phyloP scores from a whole-genome alignment of 2,797 vertebrate genomes.

The Malurus splendens region DNA sequence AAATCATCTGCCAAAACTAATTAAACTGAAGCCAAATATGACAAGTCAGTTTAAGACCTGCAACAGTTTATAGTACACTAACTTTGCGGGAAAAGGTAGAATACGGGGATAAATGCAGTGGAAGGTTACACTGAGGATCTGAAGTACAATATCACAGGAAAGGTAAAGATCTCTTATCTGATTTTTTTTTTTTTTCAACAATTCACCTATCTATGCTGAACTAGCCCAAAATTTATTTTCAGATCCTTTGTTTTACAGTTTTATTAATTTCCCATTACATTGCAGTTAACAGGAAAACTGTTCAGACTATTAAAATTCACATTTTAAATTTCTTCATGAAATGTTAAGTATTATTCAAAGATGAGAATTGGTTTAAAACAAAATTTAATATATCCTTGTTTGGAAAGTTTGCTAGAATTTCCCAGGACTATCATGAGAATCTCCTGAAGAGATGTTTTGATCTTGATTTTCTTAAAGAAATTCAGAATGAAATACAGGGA shows the following conservation, averaged over 20 bases:
- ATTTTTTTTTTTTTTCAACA: not conserved
- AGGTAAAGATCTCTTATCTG: not conserved
- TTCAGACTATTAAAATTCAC: not conserved
- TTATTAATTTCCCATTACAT: not conserved
- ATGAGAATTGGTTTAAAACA: not conserved
- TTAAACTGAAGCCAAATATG: conserved; percentile 81
- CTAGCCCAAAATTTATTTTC: not conserved
- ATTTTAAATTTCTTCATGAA: not conserved
- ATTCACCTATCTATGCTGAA: not conserved
- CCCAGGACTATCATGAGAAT: not conserved
- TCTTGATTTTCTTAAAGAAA: not conserved
- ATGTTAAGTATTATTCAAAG: not conserved
- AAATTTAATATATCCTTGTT: not conserved
- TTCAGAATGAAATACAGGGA: not conserved
- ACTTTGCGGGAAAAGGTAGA: not conserved
- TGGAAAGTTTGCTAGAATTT: not conserved
- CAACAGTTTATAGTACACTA: conserved; percentile 63
- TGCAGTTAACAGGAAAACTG: not conserved
- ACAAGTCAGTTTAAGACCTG: conserved; percentile 76
- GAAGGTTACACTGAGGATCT: not conserved
- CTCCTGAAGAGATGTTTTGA: not conserved
- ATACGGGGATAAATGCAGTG: not conserved
- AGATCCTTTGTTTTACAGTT: not conserved
- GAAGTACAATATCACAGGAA: not conserved
- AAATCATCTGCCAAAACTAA: conserved; percentile 80